Evolutionary conservation across 1,140 invertebrate genomes (phyloP), one percentile per base, ranked within the genome.

Genomic region (Drosophila funebris): DNA sequence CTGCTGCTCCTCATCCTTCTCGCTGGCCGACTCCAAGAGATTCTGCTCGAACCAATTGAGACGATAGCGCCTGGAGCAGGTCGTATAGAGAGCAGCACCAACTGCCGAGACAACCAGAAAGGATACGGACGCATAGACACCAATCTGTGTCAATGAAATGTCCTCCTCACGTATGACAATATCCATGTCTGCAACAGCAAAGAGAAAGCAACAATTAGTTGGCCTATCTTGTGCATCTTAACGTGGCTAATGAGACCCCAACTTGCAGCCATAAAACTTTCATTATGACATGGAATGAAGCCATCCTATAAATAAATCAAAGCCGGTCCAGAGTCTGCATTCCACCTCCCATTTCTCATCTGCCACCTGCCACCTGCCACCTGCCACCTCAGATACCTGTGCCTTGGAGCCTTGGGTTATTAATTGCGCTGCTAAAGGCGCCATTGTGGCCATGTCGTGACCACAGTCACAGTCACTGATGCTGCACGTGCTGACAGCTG

Each of bases 21-120:
- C 90, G 29, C 83, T 92, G 9, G 92, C 92, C 5, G 91, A 90
- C 62, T 93, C 93, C 0, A 93, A 67, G 1, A 93, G 70, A 75
- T 93, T 93, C 48, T 93, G 93, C 71, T 93, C 93, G 63, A 93
- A 93, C 93, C 93, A 93, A 74, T 93, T 93, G 4, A 93, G 83
- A n/a, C 92, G 90, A 66, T 93, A 93, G 22, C 91, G 89, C n/a
- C 89, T 90, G 3, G 92, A 92, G 72, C 93, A 93, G 8, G 92
- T 92, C 33, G 93, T 91, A 39, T 93, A 93, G 0, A 93, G 64
- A 2, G 92, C 73, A 0, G 92, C 83, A 9, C 92, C 91, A 0
- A 93, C 56, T 0, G 93, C 78, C 0, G 91, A 79, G 0, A 92
- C 90, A 1, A 92, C 80, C 14, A 92, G 22, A 63, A 92, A 92